Percentiles rank a stretch among this genome's conserved stretches.
phyloP scores from a whole-genome alignment of 2,113 vertebrate species.

The Microcebus lehilahytsara region DNA sequence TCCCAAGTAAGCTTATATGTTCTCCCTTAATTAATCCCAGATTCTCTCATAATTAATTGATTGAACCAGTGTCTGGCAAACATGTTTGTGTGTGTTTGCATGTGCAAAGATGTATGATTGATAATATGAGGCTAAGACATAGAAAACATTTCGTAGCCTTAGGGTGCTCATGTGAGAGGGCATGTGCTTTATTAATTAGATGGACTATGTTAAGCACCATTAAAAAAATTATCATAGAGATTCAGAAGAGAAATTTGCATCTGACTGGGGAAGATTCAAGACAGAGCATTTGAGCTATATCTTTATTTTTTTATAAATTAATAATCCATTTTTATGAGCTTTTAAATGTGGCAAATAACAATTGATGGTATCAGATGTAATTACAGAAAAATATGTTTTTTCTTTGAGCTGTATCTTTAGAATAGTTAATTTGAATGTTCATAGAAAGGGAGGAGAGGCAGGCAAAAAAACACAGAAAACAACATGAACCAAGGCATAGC shows the following conservation, averaged over 20 bases:
- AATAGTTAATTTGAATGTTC: not conserved
- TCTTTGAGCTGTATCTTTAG: not conserved
- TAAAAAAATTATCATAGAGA: not conserved
- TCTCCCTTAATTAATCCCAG: not conserved
- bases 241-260: not conserved
- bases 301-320: not conserved
- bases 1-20: not conserved
- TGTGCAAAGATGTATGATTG: not conserved
- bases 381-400: constrained; percentile 36
- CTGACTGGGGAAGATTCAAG: not conserved
- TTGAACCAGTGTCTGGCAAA: constrained; percentile 6
- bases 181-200: not conserved
- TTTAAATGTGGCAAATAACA: not conserved
- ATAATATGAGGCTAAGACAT: not conserved
- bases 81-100: not conserved
- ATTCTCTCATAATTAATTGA: not conserved
- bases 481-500: not conserved
- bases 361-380: not conserved
- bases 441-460: not conserved
- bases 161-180: not conserved
- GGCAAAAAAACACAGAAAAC: not conserved
- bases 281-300: not conserved
- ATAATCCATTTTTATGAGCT: not conserved
- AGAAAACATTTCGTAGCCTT: not conserved
- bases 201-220: not conserved